Evolutionary conservation across 1,140 invertebrate genomes (phyloP).

Genomic region (Rhagoletis pomonella): DNA sequence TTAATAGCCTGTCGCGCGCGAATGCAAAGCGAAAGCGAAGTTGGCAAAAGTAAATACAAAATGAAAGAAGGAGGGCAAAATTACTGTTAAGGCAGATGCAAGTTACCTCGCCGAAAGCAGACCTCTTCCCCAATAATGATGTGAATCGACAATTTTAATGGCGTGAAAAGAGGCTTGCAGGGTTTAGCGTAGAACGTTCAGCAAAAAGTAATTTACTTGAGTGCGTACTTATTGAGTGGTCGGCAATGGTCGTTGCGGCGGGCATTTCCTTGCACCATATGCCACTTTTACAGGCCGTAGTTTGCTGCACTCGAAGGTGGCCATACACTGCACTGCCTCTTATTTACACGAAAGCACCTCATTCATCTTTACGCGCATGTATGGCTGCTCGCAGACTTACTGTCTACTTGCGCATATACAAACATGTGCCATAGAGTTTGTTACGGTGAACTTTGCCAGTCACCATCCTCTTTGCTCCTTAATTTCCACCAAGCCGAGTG

Average conservation of each 20-base stretch:
- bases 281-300: not conserved
- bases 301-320: not conserved
- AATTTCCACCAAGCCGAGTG: not conserved
- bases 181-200: not conserved
- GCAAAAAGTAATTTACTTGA: slow-evolving; percentile 40
- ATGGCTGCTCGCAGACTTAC: not conserved
- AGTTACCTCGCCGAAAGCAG: too few relatives aligned
- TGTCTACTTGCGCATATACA: not conserved
- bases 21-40: not conserved
- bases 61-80: not conserved
- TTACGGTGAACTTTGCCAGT: not conserved
- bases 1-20: slow-evolving; percentile 1
- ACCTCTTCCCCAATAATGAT: slow-evolving; percentile 5
- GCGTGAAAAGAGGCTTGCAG: not conserved
- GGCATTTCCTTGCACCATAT: slow-evolving; percentile 30
- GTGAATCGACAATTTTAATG: not conserved
- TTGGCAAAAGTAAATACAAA: not conserved
- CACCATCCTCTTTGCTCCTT: not conserved
- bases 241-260: not conserved
- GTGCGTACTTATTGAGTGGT: not conserved
- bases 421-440: not conserved
- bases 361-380: not conserved
- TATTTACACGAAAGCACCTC: not conserved
- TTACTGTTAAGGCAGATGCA: too few relatives aligned
- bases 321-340: not conserved